A percentile compares a stretch with the other conserved stretches of the same genome.
Evolutionary conservation across 2,888 invertebrate genomes (phyloP).

Genomic region (Rambutsinella grinnellia): DNA sequence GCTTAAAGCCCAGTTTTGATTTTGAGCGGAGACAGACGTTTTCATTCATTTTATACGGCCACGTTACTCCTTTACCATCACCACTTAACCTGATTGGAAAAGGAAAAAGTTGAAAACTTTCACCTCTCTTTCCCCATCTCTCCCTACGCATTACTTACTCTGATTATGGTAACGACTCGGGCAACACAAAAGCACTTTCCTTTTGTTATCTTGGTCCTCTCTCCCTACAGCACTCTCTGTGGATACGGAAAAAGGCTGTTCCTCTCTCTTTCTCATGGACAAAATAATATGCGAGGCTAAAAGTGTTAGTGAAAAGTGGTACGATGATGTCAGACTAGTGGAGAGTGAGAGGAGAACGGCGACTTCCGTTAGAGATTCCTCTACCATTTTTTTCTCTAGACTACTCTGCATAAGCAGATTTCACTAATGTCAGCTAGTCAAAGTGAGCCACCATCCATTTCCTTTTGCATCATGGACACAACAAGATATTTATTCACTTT

Average conservation of each 20-base stretch:
- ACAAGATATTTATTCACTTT: too few relatives aligned
- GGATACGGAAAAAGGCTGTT: not conserved
- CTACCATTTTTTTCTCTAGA: not conserved
- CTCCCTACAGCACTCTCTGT: not conserved
- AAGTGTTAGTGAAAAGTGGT: not conserved
- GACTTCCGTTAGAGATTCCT: slow-evolving; percentile 31
- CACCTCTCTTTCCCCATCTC: slow-evolving; percentile 39
- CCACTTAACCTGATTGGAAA: slow-evolving; percentile 67
- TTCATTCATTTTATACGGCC: not conserved
- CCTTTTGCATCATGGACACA: too few relatives aligned
- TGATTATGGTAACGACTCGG: slow-evolving; percentile 65
- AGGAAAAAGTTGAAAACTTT: slow-evolving; percentile 63
- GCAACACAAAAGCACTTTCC: slow-evolving; percentile 9
- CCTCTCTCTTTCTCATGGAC: not conserved
- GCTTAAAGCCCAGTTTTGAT: not conserved
- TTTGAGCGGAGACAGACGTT: not conserved
- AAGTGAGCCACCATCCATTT: not conserved
- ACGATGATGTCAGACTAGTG: not conserved
- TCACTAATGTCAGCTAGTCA: not conserved
- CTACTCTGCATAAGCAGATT: slow-evolving; percentile 5
- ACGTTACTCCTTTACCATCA: not conserved
- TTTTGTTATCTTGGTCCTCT: not conserved
- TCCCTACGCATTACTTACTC: slow-evolving; percentile 56
- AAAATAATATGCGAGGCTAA: too few relatives aligned
- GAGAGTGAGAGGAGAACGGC: slow-evolving; percentile 31